These are phyloP conservation scores for Nyctereutes procyonoides DNA, from an alignment of 2,113 vertebrate genomes.

Conservation along the genomic window DNA sequence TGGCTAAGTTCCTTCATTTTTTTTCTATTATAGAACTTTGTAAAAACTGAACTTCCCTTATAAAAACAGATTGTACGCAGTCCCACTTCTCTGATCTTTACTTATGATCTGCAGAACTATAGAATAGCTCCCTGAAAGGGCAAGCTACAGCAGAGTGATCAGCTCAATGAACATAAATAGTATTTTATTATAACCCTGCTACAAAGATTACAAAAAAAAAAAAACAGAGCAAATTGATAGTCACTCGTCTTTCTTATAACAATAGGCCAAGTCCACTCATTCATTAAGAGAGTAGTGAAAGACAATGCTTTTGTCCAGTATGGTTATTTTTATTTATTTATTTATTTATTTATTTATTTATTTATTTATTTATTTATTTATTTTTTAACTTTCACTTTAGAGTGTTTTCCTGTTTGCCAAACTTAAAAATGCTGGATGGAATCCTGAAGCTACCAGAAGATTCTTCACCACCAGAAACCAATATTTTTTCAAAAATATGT, in stretches of 20 bases:
- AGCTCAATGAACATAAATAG: background rate
- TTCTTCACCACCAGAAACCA: slow-evolving; percentile 82
- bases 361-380: background rate
- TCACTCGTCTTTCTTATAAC: background rate
- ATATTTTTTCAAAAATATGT: slow-evolving; percentile 88
- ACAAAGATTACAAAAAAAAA: background rate
- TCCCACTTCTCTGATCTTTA: slow-evolving; percentile 31
- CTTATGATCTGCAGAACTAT: background rate
- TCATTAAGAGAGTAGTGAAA: slow-evolving; percentile 28
- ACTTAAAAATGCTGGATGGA: slow-evolving; percentile 94
- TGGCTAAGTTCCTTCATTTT: slow-evolving; percentile 45
- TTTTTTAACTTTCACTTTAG: slow-evolving; percentile 84
- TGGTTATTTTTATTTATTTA: background rate
- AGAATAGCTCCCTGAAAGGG: background rate
- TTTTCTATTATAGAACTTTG: background rate
- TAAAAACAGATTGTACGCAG: background rate
- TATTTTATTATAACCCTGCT: background rate
- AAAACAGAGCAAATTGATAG: background rate
- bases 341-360: background rate
- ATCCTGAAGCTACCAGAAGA: slow-evolving; percentile 94
- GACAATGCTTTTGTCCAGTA: slow-evolving; percentile 25
- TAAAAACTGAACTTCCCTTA: slow-evolving; percentile 51
- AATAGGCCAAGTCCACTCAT: background rate
- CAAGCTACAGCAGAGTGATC: background rate
- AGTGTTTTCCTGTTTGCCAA: slow-evolving; percentile 97